Evolutionary conservation across 1,140 invertebrate species (phyloP).

Genomic region (Cydia splendana): DNA sequence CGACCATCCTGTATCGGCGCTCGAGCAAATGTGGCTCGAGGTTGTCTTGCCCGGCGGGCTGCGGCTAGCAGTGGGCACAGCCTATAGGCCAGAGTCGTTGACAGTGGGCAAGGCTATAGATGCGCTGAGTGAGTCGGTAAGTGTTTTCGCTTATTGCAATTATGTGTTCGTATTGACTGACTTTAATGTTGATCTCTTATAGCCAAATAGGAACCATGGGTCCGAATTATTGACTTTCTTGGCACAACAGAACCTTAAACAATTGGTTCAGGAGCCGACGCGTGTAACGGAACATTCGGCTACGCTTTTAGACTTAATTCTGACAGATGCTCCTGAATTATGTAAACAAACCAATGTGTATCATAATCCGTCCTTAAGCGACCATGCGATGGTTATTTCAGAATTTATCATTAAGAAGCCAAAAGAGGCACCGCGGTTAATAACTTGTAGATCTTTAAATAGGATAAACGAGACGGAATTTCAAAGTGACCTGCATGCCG

Average conservation of each 20-base stretch:
- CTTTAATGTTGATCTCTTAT: constrained; percentile 44
- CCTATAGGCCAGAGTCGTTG: constrained; percentile 42
- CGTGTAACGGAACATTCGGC: constrained; percentile 37
- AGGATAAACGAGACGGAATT: constrained; percentile 35
- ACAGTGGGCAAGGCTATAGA: constrained; percentile 34
- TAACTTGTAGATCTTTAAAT: not conserved
- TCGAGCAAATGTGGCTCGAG: constrained; percentile 48
- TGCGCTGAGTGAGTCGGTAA: constrained; percentile 40
- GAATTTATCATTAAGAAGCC: constrained; percentile 41
- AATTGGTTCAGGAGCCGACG: constrained; percentile 44
- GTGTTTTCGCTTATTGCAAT: constrained; percentile 32
- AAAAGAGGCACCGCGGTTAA: not conserved
- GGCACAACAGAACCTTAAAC: constrained; percentile 37
- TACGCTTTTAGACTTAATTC: constrained; percentile 40
- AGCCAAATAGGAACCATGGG: constrained; percentile 9
- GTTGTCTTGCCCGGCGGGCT: constrained; percentile 26
- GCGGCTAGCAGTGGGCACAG: constrained; percentile 41
- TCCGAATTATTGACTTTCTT: constrained; percentile 38
- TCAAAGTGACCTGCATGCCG: constrained; percentile 29
- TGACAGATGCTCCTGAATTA: constrained; percentile 33
- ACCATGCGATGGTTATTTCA: constrained; percentile 39
- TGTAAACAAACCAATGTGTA: constrained; percentile 41
- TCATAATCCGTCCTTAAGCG: constrained; percentile 43
- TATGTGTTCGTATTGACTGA: constrained; percentile 40
- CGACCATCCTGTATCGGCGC: constrained; percentile 26